A percentile compares a stretch with the other conserved stretches of the same genome.
These are phyloP conservation scores for Penaeus chinensis DNA, from an alignment of 1,140 invertebrate species.

Conservation along the genomic window DNA sequence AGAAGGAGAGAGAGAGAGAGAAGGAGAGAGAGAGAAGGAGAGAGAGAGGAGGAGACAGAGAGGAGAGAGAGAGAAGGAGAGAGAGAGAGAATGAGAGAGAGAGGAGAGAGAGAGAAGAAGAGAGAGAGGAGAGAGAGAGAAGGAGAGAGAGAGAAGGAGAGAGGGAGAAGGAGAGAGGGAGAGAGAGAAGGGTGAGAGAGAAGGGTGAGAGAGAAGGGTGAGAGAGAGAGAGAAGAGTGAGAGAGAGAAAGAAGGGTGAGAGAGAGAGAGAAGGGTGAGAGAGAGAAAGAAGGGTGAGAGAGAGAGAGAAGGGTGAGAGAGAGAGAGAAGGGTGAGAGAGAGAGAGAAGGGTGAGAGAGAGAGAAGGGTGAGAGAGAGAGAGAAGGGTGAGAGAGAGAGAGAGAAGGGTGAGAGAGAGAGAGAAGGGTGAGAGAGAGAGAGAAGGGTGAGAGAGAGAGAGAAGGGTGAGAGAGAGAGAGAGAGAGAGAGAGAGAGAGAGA, in stretches of 20 bases:
- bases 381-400: not conserved
- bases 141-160: not conserved
- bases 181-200: not conserved
- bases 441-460: not conserved
- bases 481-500: not conserved
- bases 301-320: not conserved
- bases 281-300: not conserved
- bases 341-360: not conserved
- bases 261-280: slow-evolving; percentile 1
- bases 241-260: not conserved
- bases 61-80: not conserved
- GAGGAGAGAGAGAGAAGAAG: not conserved
- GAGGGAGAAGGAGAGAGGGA: not conserved
- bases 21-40: not conserved
- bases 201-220: too few species aligned
- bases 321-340: not conserved
- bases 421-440: not conserved
- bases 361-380: slow-evolving; percentile 10
- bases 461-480: not conserved
- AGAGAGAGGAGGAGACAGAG: not conserved
- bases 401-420: not conserved
- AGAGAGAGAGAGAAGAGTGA: slow-evolving; percentile 1
- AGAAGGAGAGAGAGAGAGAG: slow-evolving; percentile 1
- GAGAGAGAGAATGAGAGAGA: not conserved
- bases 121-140: slow-evolving; percentile 3